Conservation (phyloP, 2,113 vertebrate genomes). For the Cettia cetti region DNA sequence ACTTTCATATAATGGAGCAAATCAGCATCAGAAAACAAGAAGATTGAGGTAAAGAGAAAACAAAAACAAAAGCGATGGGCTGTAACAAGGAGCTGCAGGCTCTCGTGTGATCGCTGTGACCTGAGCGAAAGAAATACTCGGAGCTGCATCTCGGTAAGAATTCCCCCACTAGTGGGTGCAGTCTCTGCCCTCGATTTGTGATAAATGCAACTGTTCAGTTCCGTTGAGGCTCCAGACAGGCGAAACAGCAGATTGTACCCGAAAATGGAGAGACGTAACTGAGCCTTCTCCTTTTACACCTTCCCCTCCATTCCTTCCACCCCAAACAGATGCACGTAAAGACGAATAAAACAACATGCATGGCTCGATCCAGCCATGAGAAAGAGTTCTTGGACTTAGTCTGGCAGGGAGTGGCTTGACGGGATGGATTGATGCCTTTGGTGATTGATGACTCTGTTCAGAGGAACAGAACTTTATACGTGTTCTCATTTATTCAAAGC, state of each 20-base stretch:
- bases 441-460: background rate
- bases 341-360: background rate
- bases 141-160: background rate
- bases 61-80: background rate
- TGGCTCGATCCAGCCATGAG: background rate
- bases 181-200: background rate
- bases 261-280: background rate
- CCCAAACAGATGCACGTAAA: background rate
- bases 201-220: background rate
- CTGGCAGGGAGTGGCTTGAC: background rate
- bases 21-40: background rate
- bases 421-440: background rate
- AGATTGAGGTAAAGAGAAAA: background rate
- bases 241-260: background rate
- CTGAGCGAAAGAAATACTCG: background rate
- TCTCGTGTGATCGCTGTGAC: background rate
- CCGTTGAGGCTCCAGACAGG: background rate
- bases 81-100: background rate
- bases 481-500: background rate
- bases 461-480: background rate
- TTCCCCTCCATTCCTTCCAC: background rate
- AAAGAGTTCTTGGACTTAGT: background rate
- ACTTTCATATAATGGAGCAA: background rate
- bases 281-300: background rate
- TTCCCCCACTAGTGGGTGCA: conserved; percentile 18